Evolutionary conservation across 2,888 invertebrate species (phyloP).

Genomic region (Odontomyia ornata): DNA sequence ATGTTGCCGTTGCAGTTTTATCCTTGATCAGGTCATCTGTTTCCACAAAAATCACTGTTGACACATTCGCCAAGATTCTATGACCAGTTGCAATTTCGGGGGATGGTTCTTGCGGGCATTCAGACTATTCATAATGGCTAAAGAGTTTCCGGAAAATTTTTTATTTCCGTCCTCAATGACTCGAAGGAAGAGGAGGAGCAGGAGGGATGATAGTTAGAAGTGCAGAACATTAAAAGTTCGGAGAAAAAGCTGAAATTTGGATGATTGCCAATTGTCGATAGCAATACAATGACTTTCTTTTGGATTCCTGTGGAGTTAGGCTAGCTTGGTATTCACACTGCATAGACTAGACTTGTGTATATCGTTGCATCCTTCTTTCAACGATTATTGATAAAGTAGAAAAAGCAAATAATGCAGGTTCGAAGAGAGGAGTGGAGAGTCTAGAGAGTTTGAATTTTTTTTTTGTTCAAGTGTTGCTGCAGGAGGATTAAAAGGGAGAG

Average conservation of each 20-base stretch:
- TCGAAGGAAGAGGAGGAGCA: background rate
- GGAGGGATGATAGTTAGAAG: background rate
- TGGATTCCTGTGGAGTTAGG: background rate
- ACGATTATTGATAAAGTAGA: background rate
- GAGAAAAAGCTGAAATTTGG: background rate
- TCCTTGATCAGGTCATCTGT: no score
- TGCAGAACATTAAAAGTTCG: background rate
- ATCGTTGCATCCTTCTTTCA: background rate
- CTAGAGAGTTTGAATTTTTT: background rate
- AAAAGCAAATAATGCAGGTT: slow-evolving; percentile 1
- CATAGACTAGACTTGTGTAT: background rate
- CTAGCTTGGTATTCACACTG: background rate
- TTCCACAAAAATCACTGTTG: slow-evolving; percentile 5
- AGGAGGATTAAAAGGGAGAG: no score
- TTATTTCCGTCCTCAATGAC: background rate
- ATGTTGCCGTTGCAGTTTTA: background rate
- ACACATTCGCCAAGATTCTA: background rate
- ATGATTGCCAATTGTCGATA: slow-evolving; percentile 31
- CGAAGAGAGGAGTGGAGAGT: background rate
- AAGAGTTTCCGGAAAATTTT: background rate
- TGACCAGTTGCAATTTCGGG: slow-evolving; percentile 6
- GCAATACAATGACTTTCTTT: slow-evolving; percentile 27
- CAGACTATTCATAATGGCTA: slow-evolving; percentile 8
- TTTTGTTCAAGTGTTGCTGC: no score
- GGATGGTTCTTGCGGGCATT: slow-evolving; percentile 25